Evolutionary conservation across 2,113 vertebrate genomes (phyloP).

Genomic region (Pelecanus crispus): DNA sequence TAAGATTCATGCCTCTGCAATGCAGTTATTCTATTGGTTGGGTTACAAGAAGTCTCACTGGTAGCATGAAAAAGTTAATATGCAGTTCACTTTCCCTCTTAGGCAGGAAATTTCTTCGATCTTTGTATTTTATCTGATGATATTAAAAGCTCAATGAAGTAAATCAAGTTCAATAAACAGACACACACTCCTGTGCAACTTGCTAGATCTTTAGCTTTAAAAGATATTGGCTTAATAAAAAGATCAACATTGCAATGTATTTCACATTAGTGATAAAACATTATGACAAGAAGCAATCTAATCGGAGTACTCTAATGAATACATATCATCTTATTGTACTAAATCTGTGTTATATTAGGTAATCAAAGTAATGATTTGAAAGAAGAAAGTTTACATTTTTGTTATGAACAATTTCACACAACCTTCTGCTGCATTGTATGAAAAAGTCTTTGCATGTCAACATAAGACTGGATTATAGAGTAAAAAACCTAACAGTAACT

Average conservation of each 20-base stretch:
- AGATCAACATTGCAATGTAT: constrained; percentile 34
- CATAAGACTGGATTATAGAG: background rate
- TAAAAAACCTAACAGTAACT: background rate
- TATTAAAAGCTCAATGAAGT: constrained; percentile 29
- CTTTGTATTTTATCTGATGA: background rate
- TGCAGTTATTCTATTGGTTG: constrained; percentile 12
- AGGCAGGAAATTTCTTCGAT: constrained; percentile 14
- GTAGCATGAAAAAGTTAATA: constrained; percentile 9
- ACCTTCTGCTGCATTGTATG: background rate
- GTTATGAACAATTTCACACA: background rate
- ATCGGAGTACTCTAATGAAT: constrained; percentile 47
- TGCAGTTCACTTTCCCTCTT: background rate
- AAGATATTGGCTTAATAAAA: constrained; percentile 50
- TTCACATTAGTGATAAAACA: constrained; percentile 25
- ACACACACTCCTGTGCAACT: background rate
- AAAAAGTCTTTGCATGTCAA: background rate
- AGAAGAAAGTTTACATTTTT: constrained; percentile 33
- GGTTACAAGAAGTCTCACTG: background rate
- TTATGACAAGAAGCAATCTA: constrained; percentile 41
- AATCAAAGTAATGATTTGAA: constrained; percentile 58
- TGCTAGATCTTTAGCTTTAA: constrained; percentile 25
- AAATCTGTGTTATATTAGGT: constrained; percentile 35
- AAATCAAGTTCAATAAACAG: constrained; percentile 55
- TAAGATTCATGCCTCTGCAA: background rate
- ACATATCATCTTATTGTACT: background rate